phyloP scores from a whole-genome alignment of 2,888 invertebrate species.

The Lottia scabra region DNA sequence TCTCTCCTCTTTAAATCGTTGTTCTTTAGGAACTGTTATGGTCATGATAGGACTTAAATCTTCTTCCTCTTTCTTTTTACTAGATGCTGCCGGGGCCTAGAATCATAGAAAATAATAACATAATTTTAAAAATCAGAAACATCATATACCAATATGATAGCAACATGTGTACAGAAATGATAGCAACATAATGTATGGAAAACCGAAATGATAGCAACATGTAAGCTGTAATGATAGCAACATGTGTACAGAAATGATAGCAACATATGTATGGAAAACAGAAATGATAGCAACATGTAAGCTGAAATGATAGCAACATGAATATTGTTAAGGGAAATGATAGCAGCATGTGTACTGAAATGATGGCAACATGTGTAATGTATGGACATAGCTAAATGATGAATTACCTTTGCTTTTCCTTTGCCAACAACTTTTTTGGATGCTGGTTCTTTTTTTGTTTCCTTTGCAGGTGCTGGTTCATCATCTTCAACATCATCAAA shows the following conservation, averaged over 20 bases:
- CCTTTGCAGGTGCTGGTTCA: constrained; percentile 32
- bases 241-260: too few relatives aligned
- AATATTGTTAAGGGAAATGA: too few relatives aligned
- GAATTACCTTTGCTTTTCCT: constrained; percentile 30
- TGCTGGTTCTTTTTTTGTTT: constrained; percentile 29
- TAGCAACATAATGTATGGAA: too few relatives aligned
- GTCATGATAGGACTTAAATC: constrained; percentile 84
- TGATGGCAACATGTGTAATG: too few relatives aligned
- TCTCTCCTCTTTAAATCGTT: constrained; percentile 93
- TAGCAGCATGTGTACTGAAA: too few relatives aligned
- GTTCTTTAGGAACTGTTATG: constrained; percentile 88
- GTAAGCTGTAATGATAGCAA: too few relatives aligned
- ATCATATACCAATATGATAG: too few relatives aligned
- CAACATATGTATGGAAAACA: too few relatives aligned
- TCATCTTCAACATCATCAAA: constrained; percentile 38
- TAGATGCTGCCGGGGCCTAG: constrained; percentile 49
- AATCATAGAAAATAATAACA: constrained; percentile 2
- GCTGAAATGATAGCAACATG: too few relatives aligned
- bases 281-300: too few relatives aligned
- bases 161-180: too few relatives aligned
- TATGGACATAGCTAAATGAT: neutral
- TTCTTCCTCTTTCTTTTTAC: constrained; percentile 86
- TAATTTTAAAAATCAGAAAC: too few relatives aligned
- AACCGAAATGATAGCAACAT: neutral
- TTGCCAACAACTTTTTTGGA: constrained; percentile 39